Conservation (phyloP, 2,113 vertebrate species). For the Gallinago media region DNA sequence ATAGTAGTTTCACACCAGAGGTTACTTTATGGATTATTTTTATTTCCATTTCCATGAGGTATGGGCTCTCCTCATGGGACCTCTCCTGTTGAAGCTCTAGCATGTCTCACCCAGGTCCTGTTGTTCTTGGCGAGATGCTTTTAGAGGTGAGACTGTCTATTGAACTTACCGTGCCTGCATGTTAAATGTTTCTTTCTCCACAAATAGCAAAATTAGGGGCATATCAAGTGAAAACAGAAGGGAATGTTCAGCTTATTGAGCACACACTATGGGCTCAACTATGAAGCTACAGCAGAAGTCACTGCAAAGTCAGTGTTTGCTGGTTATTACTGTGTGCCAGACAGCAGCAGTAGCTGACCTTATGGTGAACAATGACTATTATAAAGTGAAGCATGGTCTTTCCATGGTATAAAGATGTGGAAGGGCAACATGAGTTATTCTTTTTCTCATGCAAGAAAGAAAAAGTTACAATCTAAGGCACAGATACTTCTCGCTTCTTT, state of each 20-base stretch:
- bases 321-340: background rate
- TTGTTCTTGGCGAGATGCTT: background rate
- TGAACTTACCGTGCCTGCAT: background rate
- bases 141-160: background rate
- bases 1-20: background rate
- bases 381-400: background rate
- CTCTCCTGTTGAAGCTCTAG: background rate
- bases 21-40: background rate
- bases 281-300: background rate
- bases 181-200: background rate
- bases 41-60: background rate
- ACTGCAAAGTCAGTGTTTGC: slow-evolving; percentile 5
- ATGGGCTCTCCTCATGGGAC: background rate
- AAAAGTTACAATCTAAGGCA: background rate
- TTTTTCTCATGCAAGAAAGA: background rate
- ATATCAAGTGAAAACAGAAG: slow-evolving; percentile 24
- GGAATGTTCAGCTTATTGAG: slow-evolving; percentile 51
- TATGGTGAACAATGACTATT: background rate
- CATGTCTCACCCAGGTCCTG: rapidly evolving
- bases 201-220: background rate
- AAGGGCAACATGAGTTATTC: background rate
- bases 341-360: background rate
- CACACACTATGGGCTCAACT: background rate
- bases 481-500: background rate
- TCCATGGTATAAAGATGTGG: background rate